Base-by-base conservation (phyloP, 2,113 vertebrate genomes). In the Ophiodon elongatus region DNA sequence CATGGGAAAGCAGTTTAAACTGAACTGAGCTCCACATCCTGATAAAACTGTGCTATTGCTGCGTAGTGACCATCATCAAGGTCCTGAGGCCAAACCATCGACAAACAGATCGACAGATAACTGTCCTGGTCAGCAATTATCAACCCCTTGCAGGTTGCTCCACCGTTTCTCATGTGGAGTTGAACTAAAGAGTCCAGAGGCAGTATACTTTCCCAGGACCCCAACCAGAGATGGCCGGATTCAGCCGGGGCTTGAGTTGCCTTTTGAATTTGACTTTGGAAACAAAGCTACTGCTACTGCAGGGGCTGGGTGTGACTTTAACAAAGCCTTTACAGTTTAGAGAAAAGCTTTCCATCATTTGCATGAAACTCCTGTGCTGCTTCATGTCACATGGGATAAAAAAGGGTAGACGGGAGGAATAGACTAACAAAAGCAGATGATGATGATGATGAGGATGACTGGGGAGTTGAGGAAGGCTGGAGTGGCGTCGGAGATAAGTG, bases 281-380 rank as follows among this genome's bases (percentile, higher is more conserved):
- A 50, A 21, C 47, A 6, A 52, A 52, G 19, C 19, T 23, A 23
- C 47, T 52, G 47, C 17, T 21, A 52, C 23, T 52, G 19, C 7
- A 10, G 5, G n/a, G n/a, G 47, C 47, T 25, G 13, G 10, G 6
- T 27, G 25, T 59, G 56, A 29, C 56, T 57, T 57, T 3, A 33
- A 8, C 59, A 33, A 62, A 19, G 23, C 3, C 17, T 35, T n/a
- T 19, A 19, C 27, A 50, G 43, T 52, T n/a, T 1, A 27, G 31
- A 75, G 45, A 52, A 65, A 76, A 50, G n/a, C 29, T 60, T n/a
- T 35, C 41, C n/a, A 65, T 45, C 50, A 43, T 1, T 33, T 43
- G 31, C 39, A 73, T 60, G 27, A 79, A 73, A 57, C 39, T 39
- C 27, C 17, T 13, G 27, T 68, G 65, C 85, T 81, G 80, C 80